Base-by-base conservation (phyloP, 2,888 invertebrate genomes). In the Sphaerophoria rueppellii region DNA sequence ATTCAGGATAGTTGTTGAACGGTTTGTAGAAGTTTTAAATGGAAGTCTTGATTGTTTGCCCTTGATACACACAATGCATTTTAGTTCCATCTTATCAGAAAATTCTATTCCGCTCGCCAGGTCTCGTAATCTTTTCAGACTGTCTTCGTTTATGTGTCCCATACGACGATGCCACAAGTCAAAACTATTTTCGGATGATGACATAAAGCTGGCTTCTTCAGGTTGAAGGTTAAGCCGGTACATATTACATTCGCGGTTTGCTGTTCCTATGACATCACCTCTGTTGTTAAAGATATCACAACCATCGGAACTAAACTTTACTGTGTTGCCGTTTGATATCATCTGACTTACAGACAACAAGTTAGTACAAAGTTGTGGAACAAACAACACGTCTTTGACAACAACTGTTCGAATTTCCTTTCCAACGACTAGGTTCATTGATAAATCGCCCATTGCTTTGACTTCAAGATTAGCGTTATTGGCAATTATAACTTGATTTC, bases 11-110 rank as follows among this genome's bases (percentile, higher is more conserved):
- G 14, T 6, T 48, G 48, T 48, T 14, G 48, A 48, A 14, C 14
- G 14, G n/a, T 12, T 4, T 48, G n/a, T 48, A 48, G 14, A 48
- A 48, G 6, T 48, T 48, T 48, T 48, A n/a, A 48, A 48, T 48
- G 48, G n/a, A 48, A 48, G 14, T 48, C 48, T 48, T 48, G 48
- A n/a, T n/a, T 48, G 14, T 48, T 48, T 48, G 48, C 14, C 48
- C 6, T 48, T 48, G 1, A 48, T 48, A 14, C 14, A 48, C 6
- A 48, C 48, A 48, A 14, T 48, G n/a, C 48, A 48, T 14, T 48
- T 48, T n/a, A 14, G 48, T 14, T 48, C 48, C 14, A 48, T 48
- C 14, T n/a, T 14, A 48, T n/a, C 48, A 48, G 48, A 48, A 48
- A 48, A 48, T 48, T 48, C 14, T 48, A 48, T n/a, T 14, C 48